Percentiles rank a stretch among this genome's conserved stretches.
These are phyloP conservation scores for Tiliqua scincoides DNA, from an alignment of 2,113 vertebrate species.

Conservation along the genomic window DNA sequence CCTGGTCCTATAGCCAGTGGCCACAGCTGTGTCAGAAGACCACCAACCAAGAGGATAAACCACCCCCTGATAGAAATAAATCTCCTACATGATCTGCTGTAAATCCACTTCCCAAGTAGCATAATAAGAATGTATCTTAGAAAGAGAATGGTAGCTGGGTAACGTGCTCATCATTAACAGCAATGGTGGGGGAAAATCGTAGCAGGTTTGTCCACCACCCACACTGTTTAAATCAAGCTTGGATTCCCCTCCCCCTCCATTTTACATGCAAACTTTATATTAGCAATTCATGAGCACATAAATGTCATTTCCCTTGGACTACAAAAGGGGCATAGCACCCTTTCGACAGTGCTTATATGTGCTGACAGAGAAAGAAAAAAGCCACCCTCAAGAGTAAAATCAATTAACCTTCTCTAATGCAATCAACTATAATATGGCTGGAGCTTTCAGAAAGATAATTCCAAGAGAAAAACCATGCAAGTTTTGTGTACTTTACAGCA, in stretches of 20 bases:
- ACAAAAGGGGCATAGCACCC: background rate
- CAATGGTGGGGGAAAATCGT: background rate
- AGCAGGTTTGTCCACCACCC: background rate
- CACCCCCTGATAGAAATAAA: slow-evolving; percentile 15
- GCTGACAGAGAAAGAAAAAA: slow-evolving; percentile 12
- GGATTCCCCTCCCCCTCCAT: background rate
- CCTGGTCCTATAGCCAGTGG: background rate
- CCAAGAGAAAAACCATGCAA: background rate
- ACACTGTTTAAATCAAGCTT: background rate
- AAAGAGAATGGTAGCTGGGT: background rate
- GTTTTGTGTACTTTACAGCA: background rate
- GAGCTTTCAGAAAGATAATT: background rate
- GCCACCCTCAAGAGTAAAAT: slow-evolving; percentile 11
- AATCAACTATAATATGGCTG: background rate
- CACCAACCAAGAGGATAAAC: slow-evolving; percentile 25
- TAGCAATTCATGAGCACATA: slow-evolving; percentile 16
- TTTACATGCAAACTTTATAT: slow-evolving; percentile 11
- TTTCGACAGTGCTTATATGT: slow-evolving; percentile 2
- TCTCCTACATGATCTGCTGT: background rate
- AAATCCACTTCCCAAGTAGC: slow-evolving; percentile 19
- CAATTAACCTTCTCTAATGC: slow-evolving; percentile 13
- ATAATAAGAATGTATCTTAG: slow-evolving; percentile 9
- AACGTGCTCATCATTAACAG: background rate
- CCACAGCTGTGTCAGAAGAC: background rate
- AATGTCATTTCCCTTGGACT: background rate